Base-by-base conservation (phyloP, 1,140 invertebrate genomes). In the Atopsyche davidsoni region DNA sequence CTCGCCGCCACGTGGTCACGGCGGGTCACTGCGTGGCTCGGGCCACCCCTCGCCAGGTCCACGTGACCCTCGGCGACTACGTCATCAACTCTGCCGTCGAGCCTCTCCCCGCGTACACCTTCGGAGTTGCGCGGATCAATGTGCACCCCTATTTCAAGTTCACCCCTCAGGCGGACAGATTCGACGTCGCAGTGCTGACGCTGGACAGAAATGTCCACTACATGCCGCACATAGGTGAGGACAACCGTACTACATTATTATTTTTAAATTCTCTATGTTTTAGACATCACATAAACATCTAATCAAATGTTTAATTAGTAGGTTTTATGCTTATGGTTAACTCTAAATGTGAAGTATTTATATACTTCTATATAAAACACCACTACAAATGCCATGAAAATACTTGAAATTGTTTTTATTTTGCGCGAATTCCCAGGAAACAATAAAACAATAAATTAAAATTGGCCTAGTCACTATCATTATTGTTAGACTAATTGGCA, bases 61-160 rank as follows among this genome's bases (percentile, higher is more conserved):
- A 91, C 55, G 90, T 95, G 16, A 95, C 90, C 0, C 76, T 96
- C 4, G 92, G 92, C 3, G 92, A 96, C 68, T 95, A 95, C 66
- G 87, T 94, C 24, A 89, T 96, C 53, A 94, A 95, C 70, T 92
- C 90, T 0, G 89, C 91, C 1, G 82, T 86, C 1, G 92, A 96
- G 69, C 86, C 89, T 0, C 65, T 94, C 35, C 89, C 89, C 1
- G 89, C 90, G 1, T 91, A 92, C 62, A 92, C 89, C 0, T 93
- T 93, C 62, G 89, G 89, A 2, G 92, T 94, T 1, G 75, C 85
- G 13, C 80, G 87, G 54, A 94, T 96, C 38, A 75, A 88, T 67
- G 89, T 95, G 2, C 92, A 96, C 72, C 92, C 92, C 0, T 88
- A 91, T 60, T 96, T 96, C 71, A 93, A 94, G 67, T 96, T 96